Evolutionary conservation across 2,888 invertebrate species (phyloP).

Genomic region (Philereme transversata): DNA sequence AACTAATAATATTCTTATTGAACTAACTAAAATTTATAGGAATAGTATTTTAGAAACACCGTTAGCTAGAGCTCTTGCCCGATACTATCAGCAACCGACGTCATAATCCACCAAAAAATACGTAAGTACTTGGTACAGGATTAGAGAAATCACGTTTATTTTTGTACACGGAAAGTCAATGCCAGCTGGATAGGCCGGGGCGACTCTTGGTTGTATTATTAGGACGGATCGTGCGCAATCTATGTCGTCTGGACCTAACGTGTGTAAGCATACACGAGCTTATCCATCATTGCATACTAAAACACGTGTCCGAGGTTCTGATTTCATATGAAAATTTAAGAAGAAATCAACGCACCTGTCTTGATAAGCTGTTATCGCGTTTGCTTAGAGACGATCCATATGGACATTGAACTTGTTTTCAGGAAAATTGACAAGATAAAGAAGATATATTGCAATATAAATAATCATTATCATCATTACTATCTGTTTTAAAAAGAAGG

Average conservation of each 20-base stretch:
- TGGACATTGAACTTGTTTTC: not conserved
- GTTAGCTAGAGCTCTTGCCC: conserved; percentile 12
- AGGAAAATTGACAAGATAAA: not conserved
- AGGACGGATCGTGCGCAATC: conserved; percentile 40
- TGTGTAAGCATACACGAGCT: conserved; percentile 27
- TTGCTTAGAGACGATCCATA: not conserved
- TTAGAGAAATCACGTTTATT: conserved; percentile 69
- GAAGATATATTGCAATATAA: no score
- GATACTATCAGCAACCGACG: conserved; percentile 39
- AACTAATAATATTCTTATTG: not conserved
- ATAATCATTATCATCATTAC: not conserved
- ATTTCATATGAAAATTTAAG: not conserved
- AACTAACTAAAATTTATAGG: not conserved
- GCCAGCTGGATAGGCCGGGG: conserved; percentile 53
- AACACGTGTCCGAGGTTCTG: conserved; percentile 1
- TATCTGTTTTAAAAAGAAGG: not conserved
- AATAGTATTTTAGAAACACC: no score
- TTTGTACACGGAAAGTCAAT: conserved; percentile 67
- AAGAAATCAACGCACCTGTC: conserved; percentile 2
- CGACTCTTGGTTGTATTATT: conserved; percentile 53
- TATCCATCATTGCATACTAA: conserved; percentile 3
- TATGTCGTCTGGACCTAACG: conserved; percentile 37
- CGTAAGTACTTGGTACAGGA: conserved; percentile 49
- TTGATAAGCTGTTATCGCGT: conserved; percentile 3
- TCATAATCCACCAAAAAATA: conserved; percentile 51